Percentiles rank a stretch among this genome's conserved stretches.
Conservation (phyloP, 1,140 invertebrate species). For the Macrotrachela quadricornifera region DNA sequence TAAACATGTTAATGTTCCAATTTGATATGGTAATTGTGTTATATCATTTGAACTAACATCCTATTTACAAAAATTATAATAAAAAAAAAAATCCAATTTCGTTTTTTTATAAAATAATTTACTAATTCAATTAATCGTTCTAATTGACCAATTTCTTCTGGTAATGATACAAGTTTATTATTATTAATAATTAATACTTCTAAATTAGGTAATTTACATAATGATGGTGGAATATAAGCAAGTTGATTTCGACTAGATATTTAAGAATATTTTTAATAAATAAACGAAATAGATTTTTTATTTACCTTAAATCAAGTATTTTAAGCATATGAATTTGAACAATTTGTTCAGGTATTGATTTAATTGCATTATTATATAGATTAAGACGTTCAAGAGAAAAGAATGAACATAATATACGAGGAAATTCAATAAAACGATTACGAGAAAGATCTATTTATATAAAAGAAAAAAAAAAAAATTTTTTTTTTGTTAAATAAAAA, state of each 20-base stretch:
- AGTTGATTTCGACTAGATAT: slow-evolving; percentile 64
- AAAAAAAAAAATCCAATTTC: neutral
- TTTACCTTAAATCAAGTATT: slow-evolving; percentile 18
- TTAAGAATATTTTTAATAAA: slow-evolving; percentile 2
- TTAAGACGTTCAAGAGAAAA: slow-evolving; percentile 60
- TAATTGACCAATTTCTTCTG: slow-evolving; percentile 67
- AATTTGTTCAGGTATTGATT: slow-evolving; percentile 47
- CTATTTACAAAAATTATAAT: slow-evolving; percentile 13
- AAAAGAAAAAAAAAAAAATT: neutral
- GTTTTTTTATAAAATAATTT: slow-evolving; percentile 7
- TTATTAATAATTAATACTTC: slow-evolving; percentile 59
- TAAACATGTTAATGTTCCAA: slow-evolving; percentile 53
- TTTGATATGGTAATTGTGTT: slow-evolving; percentile 54
- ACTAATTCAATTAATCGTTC: slow-evolving; percentile 53
- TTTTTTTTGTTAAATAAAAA: neutral
- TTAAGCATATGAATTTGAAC: no score
- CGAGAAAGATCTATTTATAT: slow-evolving; percentile 56
- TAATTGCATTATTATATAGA: slow-evolving; percentile 69
- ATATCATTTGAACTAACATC: slow-evolving; percentile 80
- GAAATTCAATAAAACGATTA: slow-evolving; percentile 67
- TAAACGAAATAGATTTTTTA: slow-evolving; percentile 42
- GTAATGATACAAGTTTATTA: slow-evolving; percentile 57
- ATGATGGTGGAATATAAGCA: slow-evolving; percentile 51
- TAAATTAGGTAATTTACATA: slow-evolving; percentile 51
- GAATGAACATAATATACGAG: slow-evolving; percentile 62